A percentile compares a stretch with the other conserved stretches of the same genome.
phyloP scores from a whole-genome alignment of 2,888 invertebrate genomes.

The Sinotaia quadrata region DNA sequence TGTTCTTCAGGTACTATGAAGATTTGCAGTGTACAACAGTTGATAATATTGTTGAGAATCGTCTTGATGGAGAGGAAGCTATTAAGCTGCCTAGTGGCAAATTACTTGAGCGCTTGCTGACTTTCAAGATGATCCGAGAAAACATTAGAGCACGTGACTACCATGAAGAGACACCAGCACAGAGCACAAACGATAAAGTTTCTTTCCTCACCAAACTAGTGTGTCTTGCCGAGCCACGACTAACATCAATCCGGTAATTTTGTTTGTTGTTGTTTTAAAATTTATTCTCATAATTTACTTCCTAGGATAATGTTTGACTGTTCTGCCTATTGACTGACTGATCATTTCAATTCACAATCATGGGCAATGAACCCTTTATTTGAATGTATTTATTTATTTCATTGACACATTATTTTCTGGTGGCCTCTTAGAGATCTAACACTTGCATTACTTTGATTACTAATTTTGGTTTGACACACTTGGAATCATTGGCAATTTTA shows the following conservation, averaged over 20 bases:
- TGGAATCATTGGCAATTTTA: too few species aligned
- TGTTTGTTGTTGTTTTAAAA: background rate
- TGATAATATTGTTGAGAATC: slow-evolving; percentile 59
- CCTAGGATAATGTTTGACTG: background rate
- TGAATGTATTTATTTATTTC: too few species aligned
- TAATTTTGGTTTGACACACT: too few species aligned
- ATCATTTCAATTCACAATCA: background rate
- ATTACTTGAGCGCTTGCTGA: slow-evolving; percentile 68
- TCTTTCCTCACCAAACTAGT: slow-evolving; percentile 58
- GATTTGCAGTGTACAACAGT: slow-evolving; percentile 64
- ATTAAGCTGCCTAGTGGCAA: slow-evolving; percentile 69
- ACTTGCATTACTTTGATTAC: too few species aligned
- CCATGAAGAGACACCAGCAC: background rate
- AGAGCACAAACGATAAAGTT: slow-evolving; percentile 37
- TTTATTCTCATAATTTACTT: background rate
- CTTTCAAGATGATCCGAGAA: slow-evolving; percentile 39
- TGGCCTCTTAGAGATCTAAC: too few species aligned
- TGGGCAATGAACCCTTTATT: too few species aligned
- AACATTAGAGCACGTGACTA: background rate
- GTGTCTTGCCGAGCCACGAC: slow-evolving; percentile 57
- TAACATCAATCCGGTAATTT: slow-evolving; percentile 58
- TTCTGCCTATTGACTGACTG: background rate
- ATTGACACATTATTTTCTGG: too few species aligned
- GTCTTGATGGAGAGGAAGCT: slow-evolving; percentile 57
- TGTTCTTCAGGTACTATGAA: slow-evolving; percentile 68